Evolutionary conservation across 1,140 invertebrate species (phyloP).

Genomic region (Atta texana): DNA sequence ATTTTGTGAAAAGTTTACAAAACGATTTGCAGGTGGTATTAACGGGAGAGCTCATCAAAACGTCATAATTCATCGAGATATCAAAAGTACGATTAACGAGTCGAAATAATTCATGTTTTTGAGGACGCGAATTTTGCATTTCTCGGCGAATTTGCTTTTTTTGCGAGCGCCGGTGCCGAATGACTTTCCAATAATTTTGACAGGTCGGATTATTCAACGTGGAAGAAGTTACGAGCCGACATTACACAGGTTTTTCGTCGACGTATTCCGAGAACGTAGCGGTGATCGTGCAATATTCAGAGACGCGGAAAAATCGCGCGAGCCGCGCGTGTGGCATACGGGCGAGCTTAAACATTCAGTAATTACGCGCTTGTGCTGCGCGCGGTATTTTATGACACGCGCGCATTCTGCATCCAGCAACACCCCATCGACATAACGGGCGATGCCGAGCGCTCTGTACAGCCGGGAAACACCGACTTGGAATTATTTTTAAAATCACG

Average conservation of each 20-base stretch:
- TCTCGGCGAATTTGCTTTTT: constrained; percentile 33
- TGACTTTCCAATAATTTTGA: constrained; percentile 63
- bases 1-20: background rate
- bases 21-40: constrained; percentile 25
- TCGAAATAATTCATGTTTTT: constrained; percentile 56
- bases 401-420: constrained; percentile 64
- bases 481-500: constrained; percentile 13
- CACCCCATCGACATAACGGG: constrained; percentile 67
- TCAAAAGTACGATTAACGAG: constrained; percentile 56
- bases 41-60: constrained; percentile 46
- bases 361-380: constrained; percentile 67
- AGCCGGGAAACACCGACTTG: constrained; percentile 36
- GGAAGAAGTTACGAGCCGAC: constrained; percentile 48
- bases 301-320: constrained; percentile 55
- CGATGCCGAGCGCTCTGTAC: constrained; percentile 49
- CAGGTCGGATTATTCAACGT: constrained; percentile 56
- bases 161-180: constrained; percentile 19
- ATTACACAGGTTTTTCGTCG: constrained; percentile 41
- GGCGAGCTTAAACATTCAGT: constrained; percentile 66
- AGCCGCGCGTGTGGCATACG: constrained; percentile 34
- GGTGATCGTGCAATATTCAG: constrained; percentile 47
- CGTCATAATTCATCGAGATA: constrained; percentile 47
- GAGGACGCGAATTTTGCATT: constrained; percentile 44
- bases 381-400: constrained; percentile 63
- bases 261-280: constrained; percentile 32